Percentiles rank a stretch among this genome's conserved stretches.
Conservation (phyloP, 1,140 invertebrate genomes). For the Phthorimaea operculella region DNA sequence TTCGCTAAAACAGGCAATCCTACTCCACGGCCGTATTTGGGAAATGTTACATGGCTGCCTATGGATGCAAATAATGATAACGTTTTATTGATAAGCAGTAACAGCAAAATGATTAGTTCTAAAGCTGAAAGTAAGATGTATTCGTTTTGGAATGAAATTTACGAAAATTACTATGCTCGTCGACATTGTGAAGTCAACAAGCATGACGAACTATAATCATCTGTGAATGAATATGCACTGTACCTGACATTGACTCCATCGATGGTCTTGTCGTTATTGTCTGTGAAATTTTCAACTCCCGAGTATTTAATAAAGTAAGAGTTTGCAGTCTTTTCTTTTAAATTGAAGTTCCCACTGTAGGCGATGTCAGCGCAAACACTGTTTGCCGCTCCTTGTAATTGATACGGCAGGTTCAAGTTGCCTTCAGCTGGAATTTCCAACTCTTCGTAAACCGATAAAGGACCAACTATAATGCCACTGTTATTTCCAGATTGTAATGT, state of each 20-base stretch:
- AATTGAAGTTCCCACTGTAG: constrained; percentile 29
- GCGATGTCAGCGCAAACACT: constrained; percentile 29
- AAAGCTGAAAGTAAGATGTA: constrained; percentile 33
- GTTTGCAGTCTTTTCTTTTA: constrained; percentile 51
- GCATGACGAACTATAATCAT: constrained; percentile 24
- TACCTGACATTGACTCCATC: constrained; percentile 50
- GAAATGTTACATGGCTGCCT: constrained; percentile 35
- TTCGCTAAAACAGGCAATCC: constrained; percentile 61
- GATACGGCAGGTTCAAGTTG: constrained; percentile 38
- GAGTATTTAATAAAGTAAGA: constrained; percentile 59
- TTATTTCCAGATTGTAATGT: constrained; percentile 25
- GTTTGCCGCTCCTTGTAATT: constrained; percentile 28
- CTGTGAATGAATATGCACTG: constrained; percentile 12
- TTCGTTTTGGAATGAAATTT: constrained; percentile 48
- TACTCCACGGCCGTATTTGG: constrained; percentile 23
- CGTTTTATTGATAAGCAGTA: constrained; percentile 32
- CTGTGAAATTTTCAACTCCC: constrained; percentile 38
- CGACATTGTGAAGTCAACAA: constrained; percentile 20
- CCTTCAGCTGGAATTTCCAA: constrained; percentile 34
- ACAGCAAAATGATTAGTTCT: constrained; percentile 25
- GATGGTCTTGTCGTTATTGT: constrained; percentile 54
- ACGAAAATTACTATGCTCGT: constrained; percentile 32
- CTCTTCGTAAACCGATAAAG: constrained; percentile 43
- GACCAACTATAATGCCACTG: constrained; percentile 20
- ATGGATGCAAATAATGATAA: constrained; percentile 34